A percentile compares a stretch with the other conserved stretches of the same genome.
phyloP scores from a whole-genome alignment of 2,797 vertebrate genomes.

The Smutsia temminckii region DNA sequence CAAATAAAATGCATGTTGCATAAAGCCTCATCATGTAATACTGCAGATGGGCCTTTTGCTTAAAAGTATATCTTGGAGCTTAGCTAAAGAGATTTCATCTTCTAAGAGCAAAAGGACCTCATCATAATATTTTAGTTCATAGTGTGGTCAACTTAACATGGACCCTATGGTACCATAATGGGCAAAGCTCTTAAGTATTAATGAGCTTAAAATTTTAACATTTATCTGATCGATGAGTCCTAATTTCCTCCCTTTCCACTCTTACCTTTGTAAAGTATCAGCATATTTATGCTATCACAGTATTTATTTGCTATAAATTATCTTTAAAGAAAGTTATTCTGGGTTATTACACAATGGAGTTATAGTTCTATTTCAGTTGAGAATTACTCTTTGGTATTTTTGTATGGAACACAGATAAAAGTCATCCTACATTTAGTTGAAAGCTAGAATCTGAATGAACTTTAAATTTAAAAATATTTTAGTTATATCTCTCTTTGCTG shows the following conservation, averaged over 20 bases:
- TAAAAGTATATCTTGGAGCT: background rate
- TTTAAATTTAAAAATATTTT: background rate
- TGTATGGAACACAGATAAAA: background rate
- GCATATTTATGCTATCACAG: background rate
- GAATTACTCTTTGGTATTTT: background rate
- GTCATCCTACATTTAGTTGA: background rate
- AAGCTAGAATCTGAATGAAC: background rate
- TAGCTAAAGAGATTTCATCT: background rate
- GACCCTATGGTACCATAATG: background rate
- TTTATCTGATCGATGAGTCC: background rate
- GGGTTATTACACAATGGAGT: background rate
- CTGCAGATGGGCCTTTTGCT: background rate
- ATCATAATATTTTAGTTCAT: background rate
- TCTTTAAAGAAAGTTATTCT: background rate
- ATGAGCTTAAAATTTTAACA: background rate
- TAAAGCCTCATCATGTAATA: background rate
- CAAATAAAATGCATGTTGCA: background rate
- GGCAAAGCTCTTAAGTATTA: background rate
- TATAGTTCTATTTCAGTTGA: background rate
- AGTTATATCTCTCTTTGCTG: slow-evolving; percentile 19
- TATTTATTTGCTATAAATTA: background rate
- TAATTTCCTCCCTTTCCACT: background rate
- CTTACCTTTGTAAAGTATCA: background rate
- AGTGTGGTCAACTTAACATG: background rate
- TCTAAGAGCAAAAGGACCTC: background rate